Evolutionary conservation across 1,140 invertebrate species (phyloP).

Genomic region (Akabosia matsudoensis): DNA sequence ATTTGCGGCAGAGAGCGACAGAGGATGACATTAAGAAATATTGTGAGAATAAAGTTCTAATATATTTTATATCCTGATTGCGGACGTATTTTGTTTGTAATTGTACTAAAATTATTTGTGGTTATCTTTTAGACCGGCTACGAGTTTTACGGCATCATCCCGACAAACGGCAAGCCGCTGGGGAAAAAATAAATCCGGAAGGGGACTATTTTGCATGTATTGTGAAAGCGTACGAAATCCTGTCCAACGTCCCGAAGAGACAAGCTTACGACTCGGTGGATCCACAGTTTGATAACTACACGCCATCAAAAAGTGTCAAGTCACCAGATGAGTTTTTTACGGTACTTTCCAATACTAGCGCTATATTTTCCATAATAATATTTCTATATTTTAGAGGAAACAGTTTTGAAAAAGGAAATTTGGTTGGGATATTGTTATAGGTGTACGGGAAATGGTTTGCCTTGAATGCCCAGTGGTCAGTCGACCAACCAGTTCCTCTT

Average conservation of each 20-base stretch:
- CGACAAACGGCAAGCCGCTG: slow-evolving; percentile 86
- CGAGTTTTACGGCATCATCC: slow-evolving; percentile 96
- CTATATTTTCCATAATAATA: neutral
- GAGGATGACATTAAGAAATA: slow-evolving; percentile 91
- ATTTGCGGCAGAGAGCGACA: slow-evolving; percentile 72
- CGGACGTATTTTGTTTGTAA: neutral
- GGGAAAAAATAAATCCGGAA: slow-evolving; percentile 76
- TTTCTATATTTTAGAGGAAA: too few relatives aligned
- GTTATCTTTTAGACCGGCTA: slow-evolving; percentile 63
- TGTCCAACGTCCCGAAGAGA: slow-evolving; percentile 76
- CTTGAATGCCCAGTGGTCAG: slow-evolving; percentile 88
- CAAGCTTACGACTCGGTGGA: slow-evolving; percentile 94
- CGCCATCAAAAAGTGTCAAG: slow-evolving; percentile 70
- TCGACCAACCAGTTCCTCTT: slow-evolving; percentile 76
- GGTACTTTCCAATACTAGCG: slow-evolving; percentile 50
- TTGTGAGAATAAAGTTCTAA: slow-evolving; percentile 62
- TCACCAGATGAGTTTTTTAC: slow-evolving; percentile 80
- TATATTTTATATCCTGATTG: neutral
- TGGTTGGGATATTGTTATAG: slow-evolving; percentile 41
- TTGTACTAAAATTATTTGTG: neutral
- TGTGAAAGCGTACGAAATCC: slow-evolving; percentile 92
- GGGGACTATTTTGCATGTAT: slow-evolving; percentile 99
- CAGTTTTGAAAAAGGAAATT: too few relatives aligned
- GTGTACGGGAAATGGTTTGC: slow-evolving; percentile 75
- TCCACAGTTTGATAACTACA: slow-evolving; percentile 83